Evolutionary conservation across 2,113 vertebrate species (phyloP).

Genomic region (Anas platyrhynchos): DNA sequence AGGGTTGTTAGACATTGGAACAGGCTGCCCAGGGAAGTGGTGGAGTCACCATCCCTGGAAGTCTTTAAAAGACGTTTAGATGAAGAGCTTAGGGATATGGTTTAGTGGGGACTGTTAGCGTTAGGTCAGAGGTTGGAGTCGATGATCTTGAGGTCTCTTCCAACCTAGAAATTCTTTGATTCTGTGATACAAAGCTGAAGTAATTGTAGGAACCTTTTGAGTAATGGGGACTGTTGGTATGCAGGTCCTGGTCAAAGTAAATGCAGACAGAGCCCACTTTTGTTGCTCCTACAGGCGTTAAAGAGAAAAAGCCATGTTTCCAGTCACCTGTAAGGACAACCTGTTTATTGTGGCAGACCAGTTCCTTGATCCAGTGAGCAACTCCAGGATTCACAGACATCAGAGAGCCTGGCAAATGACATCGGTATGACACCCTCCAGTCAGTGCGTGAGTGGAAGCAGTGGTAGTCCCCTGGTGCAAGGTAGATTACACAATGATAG

Average conservation of each 20-base stretch:
- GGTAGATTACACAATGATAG: constrained; percentile 95
- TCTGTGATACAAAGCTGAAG: constrained; percentile 83
- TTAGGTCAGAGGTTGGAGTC: too few relatives aligned
- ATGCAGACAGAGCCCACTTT: constrained; percentile 97
- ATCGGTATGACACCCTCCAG: constrained; percentile 90
- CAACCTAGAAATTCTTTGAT: too few relatives aligned
- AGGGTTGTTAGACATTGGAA: too few relatives aligned
- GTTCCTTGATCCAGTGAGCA: constrained; percentile 94
- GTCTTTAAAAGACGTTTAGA: too few relatives aligned
- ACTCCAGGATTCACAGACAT: constrained; percentile 97
- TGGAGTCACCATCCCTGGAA: too few relatives aligned
- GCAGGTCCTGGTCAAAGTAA: constrained; percentile 92
- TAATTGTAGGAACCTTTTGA: constrained; percentile 93
- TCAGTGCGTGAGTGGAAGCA: constrained; percentile 96
- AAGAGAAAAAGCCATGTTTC: constrained; percentile 94
- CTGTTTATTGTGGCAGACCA: constrained; percentile 96
- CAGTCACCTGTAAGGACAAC: constrained; percentile 93
- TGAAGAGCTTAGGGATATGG: too few relatives aligned
- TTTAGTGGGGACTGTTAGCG: too few relatives aligned
- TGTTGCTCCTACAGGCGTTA: constrained; percentile 96
- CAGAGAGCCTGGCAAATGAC: constrained; percentile 95
- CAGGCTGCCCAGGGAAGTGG: too few relatives aligned
- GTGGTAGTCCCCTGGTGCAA: constrained; percentile 97
- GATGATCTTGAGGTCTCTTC: too few relatives aligned
- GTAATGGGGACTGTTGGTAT: constrained; percentile 90